phyloP scores from a whole-genome alignment of 2,113 vertebrate species.

The Pantherophis guttatus region DNA sequence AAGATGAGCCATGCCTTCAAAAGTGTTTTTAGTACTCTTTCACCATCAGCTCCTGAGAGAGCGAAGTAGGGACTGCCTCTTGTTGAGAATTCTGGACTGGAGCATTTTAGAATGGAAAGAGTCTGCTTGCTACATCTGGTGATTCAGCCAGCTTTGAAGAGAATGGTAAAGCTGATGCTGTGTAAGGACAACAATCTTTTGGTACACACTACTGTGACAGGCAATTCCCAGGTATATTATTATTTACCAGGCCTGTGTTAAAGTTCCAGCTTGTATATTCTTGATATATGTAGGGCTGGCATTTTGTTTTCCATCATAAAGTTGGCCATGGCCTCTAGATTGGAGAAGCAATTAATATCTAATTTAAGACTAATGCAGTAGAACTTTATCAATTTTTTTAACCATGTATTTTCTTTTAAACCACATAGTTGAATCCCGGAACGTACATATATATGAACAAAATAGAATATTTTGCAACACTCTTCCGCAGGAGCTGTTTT shows the following conservation, averaged over 20 bases:
- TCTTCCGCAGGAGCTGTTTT: not conserved
- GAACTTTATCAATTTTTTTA: not conserved
- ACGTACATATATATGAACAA: not conserved
- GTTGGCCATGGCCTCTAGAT: not conserved
- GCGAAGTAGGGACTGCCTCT: not conserved
- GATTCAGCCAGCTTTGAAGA: not conserved
- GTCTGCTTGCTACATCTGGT: not conserved
- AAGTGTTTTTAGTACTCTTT: not conserved
- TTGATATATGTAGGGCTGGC: slow-evolving; percentile 1
- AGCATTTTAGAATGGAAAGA: not conserved
- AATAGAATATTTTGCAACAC: not conserved
- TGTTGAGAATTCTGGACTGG: not conserved
- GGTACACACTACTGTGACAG: not conserved
- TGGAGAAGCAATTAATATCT: not conserved
- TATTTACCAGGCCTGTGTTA: slow-evolving; percentile 5
- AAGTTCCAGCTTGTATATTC: slow-evolving; percentile 10
- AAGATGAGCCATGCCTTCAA: not conserved
- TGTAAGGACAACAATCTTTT: not conserved
- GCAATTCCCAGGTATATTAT: not conserved
- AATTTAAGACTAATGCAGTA: slow-evolving; percentile 1
- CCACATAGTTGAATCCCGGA: not conserved
- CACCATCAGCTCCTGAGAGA: not conserved
- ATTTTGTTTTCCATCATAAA: not conserved
- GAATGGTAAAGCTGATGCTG: not conserved
- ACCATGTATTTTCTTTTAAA: not conserved